Evolutionary conservation across 2,113 vertebrate species (phyloP), one percentile per base, ranked within the genome.

Genomic region (Pristiophorus japonicus): DNA sequence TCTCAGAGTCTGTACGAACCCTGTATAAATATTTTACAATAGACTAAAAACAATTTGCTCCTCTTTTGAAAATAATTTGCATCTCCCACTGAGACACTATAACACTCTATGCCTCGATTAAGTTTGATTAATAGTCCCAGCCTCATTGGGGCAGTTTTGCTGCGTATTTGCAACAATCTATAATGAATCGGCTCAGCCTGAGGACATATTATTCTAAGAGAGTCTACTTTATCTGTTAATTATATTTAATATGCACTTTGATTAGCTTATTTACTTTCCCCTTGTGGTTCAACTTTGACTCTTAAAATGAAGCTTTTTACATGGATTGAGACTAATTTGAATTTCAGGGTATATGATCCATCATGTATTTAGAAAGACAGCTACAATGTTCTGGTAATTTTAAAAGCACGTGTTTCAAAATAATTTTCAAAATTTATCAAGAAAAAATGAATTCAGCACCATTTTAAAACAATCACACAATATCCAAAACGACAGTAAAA

Each of bases 161-260:
- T 30, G 4, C 47, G n/a, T 51, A 30, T 70, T 70, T 67, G 27
- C 45, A 73, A 94, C 66, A 94, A 94, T 73, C 66, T 94, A 94
- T 70, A 94, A 94, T 94, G 30, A 45, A 67, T 94, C 47, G 42
- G 70, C 11, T 94, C 65, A 8, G 93, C 93, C 93, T 94, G 42
- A 47, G 65, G 92, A 94, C 92, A 67, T 42, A 94, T 94, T 94
- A 94, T 27, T 67, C 38, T 67, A 67, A 67, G 38, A 94, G 62
- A 70, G 38, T 70, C 62, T 93, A 70, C 10, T 94, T 94, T 94
- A 94, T 94, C 92, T 70, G 65, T 73, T 94, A 94, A 67, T 94
- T 94, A 94, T 51, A 67, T 94, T 94, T 94, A 94, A 94, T 94
- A 94, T 94, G 93, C 66, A 70, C 63, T 73, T 70, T 94, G 93